Conservation (phyloP, 1,140 invertebrate genomes). For the Saccostrea echinata region DNA sequence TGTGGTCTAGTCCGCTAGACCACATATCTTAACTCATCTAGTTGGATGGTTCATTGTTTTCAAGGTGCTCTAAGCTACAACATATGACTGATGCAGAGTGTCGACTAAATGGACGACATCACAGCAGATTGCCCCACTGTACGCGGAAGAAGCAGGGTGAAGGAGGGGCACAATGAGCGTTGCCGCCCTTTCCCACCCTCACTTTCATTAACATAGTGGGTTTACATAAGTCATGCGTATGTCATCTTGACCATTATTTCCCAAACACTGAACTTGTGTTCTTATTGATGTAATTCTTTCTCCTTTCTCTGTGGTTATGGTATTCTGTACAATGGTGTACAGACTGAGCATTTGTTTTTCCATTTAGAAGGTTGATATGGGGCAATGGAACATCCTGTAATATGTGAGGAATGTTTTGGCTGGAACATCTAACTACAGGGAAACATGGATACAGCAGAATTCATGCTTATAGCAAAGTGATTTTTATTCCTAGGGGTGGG, state of each 20-base stretch:
- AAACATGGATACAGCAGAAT: too few species aligned
- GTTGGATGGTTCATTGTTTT: conserved; percentile 44
- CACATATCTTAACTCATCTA: conserved; percentile 35
- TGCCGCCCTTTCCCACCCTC: conserved; percentile 36
- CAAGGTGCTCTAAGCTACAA: conserved; percentile 34
- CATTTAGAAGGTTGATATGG: neutral
- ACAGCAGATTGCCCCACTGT: conserved; percentile 31
- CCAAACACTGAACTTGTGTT: conserved; percentile 10
- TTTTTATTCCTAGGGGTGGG: too few species aligned
- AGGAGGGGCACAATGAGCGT: conserved; percentile 35
- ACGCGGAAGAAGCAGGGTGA: conserved; percentile 40
- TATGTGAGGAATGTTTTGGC: neutral
- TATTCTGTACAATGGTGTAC: neutral
- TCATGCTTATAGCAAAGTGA: too few species aligned
- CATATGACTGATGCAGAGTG: conserved; percentile 6
- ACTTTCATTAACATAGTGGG: conserved; percentile 44
- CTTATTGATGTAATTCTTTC: neutral
- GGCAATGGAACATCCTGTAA: neutral
- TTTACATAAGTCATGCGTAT: conserved; percentile 38
- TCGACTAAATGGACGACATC: conserved; percentile 27
- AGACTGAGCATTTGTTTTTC: conserved; percentile 8
- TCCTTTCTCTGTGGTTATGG: neutral
- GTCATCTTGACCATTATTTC: conserved; percentile 29
- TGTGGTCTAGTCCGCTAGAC: conserved; percentile 16
- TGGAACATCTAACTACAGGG: too few species aligned